Evolutionary conservation across 2,113 vertebrate genomes (phyloP).

Genomic region (Xiphorhynchus elegans): DNA sequence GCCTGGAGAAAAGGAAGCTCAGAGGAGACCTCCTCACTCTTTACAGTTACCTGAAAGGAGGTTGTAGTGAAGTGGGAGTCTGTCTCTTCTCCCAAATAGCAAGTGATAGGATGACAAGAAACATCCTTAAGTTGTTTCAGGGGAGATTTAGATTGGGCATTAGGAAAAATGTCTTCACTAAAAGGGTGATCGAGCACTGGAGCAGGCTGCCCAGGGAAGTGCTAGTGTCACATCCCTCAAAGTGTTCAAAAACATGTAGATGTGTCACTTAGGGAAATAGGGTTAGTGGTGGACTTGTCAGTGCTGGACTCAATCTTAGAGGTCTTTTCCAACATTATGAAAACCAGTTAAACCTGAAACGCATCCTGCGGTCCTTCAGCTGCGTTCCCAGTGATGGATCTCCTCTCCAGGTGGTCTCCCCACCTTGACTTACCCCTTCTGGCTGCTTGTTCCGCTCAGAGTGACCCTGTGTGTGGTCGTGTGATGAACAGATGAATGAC

Average conservation of each 20-base stretch:
- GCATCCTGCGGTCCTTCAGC: not conserved
- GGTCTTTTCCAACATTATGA: not conserved
- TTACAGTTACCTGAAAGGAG: not conserved
- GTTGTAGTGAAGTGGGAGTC: not conserved
- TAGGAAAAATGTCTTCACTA: not conserved
- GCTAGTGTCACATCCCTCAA: not conserved
- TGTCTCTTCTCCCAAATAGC: not conserved
- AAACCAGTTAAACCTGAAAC: not conserved
- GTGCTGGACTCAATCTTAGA: not conserved
- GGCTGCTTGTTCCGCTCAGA: not conserved
- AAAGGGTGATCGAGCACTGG: not conserved
- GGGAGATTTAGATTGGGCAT: not conserved
- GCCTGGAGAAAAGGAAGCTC: not conserved
- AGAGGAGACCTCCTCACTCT: not conserved
- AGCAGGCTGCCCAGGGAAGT: not conserved
- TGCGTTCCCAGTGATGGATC: not conserved
- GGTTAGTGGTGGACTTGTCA: not conserved
- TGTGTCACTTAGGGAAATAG: not conserved
- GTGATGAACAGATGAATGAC: not conserved
- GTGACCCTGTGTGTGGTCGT: accelerated
- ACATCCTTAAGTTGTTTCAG: not conserved
- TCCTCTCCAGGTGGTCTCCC: accelerated
- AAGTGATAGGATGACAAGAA: not conserved
- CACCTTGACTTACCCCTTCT: accelerated
- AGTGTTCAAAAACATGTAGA: not conserved